Evolutionary conservation across 2,113 vertebrate genomes (phyloP).

Genomic region (Vanacampus margaritifer): DNA sequence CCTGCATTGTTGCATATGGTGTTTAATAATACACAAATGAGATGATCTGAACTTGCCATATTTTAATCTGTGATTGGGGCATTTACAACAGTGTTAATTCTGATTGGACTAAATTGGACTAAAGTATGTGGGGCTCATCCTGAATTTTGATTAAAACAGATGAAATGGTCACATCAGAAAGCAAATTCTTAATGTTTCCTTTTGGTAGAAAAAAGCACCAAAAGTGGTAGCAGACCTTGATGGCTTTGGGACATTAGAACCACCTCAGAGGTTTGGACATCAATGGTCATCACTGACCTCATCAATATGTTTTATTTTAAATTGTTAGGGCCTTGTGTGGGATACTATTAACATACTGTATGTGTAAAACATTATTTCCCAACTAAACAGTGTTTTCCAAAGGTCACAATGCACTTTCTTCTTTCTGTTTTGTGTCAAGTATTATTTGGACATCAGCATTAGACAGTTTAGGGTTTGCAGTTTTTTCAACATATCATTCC

Average conservation of each 20-base stretch:
- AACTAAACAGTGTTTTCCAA: too few relatives aligned
- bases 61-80: background rate
- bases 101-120: background rate
- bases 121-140: background rate
- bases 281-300: too few relatives aligned
- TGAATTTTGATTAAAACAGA: background rate
- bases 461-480: too few relatives aligned
- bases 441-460: too few relatives aligned
- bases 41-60: background rate
- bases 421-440: too few relatives aligned
- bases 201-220: background rate
- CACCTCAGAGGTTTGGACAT: too few relatives aligned
- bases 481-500: too few relatives aligned
- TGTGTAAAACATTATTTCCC: too few relatives aligned
- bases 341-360: too few relatives aligned
- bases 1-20: background rate
- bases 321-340: background rate
- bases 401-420: too few relatives aligned
- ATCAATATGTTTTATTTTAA: background rate
- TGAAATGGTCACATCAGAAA: background rate
- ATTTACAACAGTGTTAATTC: background rate
- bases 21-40: conserved; percentile 7
- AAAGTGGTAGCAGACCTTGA: background rate
- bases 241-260: background rate
- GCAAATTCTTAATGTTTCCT: background rate